phyloP scores from a whole-genome alignment of 1,140 invertebrate genomes.

The Musca vetustissima region DNA sequence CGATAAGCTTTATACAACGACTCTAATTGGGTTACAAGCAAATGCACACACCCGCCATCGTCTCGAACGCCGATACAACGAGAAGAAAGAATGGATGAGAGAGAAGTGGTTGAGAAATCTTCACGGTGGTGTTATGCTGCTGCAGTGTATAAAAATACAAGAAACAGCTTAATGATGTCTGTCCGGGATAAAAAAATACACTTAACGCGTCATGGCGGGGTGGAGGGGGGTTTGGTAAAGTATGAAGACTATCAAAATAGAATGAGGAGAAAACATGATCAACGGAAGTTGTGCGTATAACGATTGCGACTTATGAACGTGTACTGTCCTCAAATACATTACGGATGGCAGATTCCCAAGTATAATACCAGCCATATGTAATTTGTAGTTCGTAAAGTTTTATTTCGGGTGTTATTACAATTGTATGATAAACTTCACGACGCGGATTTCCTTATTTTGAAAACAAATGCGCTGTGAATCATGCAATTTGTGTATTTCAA shows the following conservation, averaged over 20 bases:
- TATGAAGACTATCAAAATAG: no score
- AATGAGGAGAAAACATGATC: constrained; percentile 7
- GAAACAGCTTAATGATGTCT: not conserved
- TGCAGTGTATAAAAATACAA: not conserved
- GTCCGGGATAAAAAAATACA: not conserved
- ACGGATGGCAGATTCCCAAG: no score
- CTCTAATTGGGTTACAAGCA: constrained; percentile 15
- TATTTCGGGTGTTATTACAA: no score
- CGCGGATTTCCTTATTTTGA: no score
- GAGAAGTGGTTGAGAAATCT: constrained; percentile 10
- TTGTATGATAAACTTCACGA: no score
- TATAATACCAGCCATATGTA: no score
- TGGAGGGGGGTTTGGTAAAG: no score
- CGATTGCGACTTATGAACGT: not conserved
- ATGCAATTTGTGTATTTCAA: no score
- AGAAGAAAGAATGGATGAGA: not conserved
- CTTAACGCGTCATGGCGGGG: not conserved
- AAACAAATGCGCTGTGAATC: no score
- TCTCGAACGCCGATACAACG: not conserved
- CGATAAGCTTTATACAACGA: constrained; percentile 13
- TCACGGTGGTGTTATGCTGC: not conserved
- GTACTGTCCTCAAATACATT: no score
- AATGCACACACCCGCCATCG: not conserved
- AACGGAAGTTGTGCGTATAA: constrained; percentile 17
- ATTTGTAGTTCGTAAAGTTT: no score